Conservation (phyloP, 2,888 invertebrate genomes). For the Molorchus minor region DNA sequence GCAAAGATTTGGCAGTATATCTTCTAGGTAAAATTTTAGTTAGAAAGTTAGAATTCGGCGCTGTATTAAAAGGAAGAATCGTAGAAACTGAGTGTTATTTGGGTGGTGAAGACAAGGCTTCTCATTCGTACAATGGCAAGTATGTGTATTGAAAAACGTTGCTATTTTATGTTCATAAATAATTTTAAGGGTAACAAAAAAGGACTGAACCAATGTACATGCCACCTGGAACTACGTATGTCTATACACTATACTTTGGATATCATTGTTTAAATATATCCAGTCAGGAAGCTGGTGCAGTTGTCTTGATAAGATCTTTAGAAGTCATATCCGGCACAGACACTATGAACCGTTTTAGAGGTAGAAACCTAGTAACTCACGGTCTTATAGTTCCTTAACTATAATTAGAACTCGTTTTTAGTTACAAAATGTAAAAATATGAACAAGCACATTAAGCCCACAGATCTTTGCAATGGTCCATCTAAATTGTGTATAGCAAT, state of each 20-base stretch:
- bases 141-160: constrained; percentile 8
- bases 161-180: neutral
- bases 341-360: constrained; percentile 63
- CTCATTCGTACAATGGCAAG: constrained; percentile 67
- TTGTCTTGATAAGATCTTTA: constrained; percentile 73
- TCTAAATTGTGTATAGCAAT: constrained; percentile 75
- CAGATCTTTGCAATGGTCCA: constrained; percentile 74
- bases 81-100: constrained; percentile 79
- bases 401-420: neutral
- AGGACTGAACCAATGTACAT: constrained; percentile 76
- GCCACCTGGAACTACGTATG: constrained; percentile 75
- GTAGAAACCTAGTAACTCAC: neutral
- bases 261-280: constrained; percentile 78
- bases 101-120: constrained; percentile 73
- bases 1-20: constrained; percentile 29
- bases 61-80: constrained; percentile 69
- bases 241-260: constrained; percentile 78
- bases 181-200: constrained; percentile 64
- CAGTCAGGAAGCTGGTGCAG: constrained; percentile 70
- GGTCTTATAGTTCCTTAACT: neutral
- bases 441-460: neutral
- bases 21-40: constrained; percentile 72
- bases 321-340: constrained; percentile 70
- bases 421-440: neutral
- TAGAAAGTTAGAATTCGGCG: constrained; percentile 64